phyloP scores from a whole-genome alignment of 2,113 vertebrate species.

The Polypterus senegalus region DNA sequence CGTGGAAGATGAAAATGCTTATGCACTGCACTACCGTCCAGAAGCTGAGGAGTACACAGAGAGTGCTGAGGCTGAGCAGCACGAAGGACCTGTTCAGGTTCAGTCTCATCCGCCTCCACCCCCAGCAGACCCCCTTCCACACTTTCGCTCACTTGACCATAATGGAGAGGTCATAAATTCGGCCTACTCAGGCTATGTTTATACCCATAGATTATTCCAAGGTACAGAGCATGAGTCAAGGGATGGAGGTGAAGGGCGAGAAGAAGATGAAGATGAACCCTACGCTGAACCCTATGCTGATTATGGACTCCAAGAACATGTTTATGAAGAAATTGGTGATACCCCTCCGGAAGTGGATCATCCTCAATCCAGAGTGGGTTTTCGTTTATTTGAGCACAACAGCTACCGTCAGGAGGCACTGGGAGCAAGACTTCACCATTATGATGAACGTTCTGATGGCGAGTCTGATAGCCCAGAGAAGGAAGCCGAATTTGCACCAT shows the following conservation, averaged over 20 bases:
- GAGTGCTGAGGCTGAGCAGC: constrained; percentile 79
- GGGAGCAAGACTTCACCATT: constrained; percentile 84
- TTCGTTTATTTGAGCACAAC: constrained; percentile 62
- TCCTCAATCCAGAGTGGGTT: constrained; percentile 36
- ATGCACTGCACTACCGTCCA: constrained; percentile 58
- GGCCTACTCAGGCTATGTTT: constrained; percentile 79
- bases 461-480: constrained; percentile 94
- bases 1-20: constrained; percentile 50
- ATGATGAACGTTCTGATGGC: constrained; percentile 81
- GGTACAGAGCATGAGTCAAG: constrained; percentile 23
- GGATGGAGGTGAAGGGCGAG: constrained; percentile 13
- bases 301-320: constrained; percentile 76
- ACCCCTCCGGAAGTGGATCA: constrained; percentile 42
- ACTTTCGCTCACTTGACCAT: constrained; percentile 53
- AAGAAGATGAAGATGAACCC: constrained; percentile 48
- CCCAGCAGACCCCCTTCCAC: constrained; percentile 32
- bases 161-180: constrained; percentile 61
- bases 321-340: constrained; percentile 88
- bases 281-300: constrained; percentile 80
- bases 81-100: constrained; percentile 34
- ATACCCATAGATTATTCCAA: constrained; percentile 59
- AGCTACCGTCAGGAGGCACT: constrained; percentile 76
- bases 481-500: constrained; percentile 86
- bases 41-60: constrained; percentile 85
- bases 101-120: constrained; percentile 46